phyloP scores from a whole-genome alignment of 2,113 vertebrate species.

The Psilopogon haemacephalus region DNA sequence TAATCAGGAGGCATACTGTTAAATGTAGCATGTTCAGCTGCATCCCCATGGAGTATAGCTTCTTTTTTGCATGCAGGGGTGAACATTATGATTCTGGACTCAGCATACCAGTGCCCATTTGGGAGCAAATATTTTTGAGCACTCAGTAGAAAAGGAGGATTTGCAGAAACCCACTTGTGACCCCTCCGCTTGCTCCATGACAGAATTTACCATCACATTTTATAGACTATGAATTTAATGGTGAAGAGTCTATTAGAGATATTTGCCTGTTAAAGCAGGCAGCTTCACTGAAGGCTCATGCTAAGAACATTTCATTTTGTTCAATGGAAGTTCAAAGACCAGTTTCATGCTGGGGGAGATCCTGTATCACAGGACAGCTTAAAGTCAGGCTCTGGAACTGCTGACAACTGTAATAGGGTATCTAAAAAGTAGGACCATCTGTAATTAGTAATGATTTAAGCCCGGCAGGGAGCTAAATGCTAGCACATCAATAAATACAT shows the following conservation, averaged over 20 bases:
- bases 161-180: neutral
- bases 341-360: neutral
- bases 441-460: constrained; percentile 42
- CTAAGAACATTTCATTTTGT: neutral
- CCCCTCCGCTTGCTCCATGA: neutral
- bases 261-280: neutral
- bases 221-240: neutral
- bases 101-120: neutral
- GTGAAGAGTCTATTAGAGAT: neutral
- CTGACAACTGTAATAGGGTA: neutral
- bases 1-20: constrained; percentile 42
- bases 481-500: neutral
- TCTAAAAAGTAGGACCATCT: neutral
- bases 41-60: neutral
- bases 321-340: neutral
- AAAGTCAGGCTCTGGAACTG: neutral
- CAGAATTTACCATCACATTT: neutral
- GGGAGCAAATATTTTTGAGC: neutral
- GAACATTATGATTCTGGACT: neutral
- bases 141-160: neutral
- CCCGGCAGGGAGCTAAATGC: constrained; percentile 7
- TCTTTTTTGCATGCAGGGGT: neutral
- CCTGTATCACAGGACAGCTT: neutral
- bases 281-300: neutral
- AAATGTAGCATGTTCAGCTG: constrained; percentile 21